These are phyloP conservation scores for Crenuchus spilurus DNA, from an alignment of 2,797 vertebrate species.

Conservation along the genomic window DNA sequence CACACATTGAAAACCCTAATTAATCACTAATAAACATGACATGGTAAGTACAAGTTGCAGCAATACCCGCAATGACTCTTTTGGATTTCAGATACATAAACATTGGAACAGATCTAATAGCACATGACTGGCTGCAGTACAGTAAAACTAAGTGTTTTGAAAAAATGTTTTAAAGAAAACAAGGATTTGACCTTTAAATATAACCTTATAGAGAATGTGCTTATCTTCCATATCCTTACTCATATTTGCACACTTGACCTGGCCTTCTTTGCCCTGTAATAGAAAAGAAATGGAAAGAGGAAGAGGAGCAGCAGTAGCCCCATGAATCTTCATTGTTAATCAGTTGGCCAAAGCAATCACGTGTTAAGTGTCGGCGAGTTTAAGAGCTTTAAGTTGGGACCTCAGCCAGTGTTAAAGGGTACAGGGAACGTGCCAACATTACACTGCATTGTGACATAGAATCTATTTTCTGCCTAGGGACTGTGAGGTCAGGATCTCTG, in stretches of 20 bases:
- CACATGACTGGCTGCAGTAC: no score
- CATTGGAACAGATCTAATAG: background rate
- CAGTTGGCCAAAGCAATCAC: constrained; percentile 27
- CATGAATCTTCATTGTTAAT: constrained; percentile 1
- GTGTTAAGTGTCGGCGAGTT: constrained; percentile 9
- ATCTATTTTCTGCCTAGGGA: constrained; percentile 46
- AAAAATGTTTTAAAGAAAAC: background rate
- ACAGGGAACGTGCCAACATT: constrained; percentile 58
- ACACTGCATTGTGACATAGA: constrained; percentile 58
- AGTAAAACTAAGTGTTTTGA: background rate
- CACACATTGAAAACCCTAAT: no score
- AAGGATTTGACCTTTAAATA: background rate
- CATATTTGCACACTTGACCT: background rate
- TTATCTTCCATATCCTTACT: constrained; percentile 13
- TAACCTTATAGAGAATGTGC: background rate
- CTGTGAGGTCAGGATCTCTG: constrained; percentile 10
- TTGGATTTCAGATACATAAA: no score
- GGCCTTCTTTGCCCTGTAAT: constrained; percentile 1
- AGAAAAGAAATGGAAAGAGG: constrained; percentile 8
- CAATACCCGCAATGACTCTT: no score
- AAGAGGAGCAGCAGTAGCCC: constrained; percentile 13
- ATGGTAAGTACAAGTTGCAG: no score
- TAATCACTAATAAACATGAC: no score
- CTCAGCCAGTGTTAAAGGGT: constrained; percentile 55
- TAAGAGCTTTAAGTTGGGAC: constrained; percentile 19